These are phyloP conservation scores for Orchesellides sinensis DNA, from an alignment of 2,888 invertebrate species.

Conservation along the genomic window DNA sequence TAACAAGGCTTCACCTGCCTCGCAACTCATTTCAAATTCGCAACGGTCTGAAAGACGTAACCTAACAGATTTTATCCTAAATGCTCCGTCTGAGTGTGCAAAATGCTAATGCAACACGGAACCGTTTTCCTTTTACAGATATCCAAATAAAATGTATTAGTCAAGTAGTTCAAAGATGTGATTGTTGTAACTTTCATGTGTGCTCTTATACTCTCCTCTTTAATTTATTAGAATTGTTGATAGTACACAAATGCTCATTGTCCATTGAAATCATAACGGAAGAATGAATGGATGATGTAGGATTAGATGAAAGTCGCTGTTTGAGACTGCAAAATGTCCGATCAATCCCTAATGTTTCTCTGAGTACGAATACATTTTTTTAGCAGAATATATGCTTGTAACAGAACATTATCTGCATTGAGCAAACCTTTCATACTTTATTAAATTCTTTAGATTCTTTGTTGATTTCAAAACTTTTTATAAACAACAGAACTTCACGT, in stretches of 20 bases:
- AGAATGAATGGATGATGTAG: no score
- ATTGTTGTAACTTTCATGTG: not conserved
- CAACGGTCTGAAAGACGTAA: constrained; percentile 8
- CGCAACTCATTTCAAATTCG: constrained; percentile 28
- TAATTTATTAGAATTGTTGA: not conserved
- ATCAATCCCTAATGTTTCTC: no score
- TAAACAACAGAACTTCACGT: no score
- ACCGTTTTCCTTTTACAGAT: constrained; percentile 16
- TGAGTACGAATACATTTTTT: no score
- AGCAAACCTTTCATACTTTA: no score
- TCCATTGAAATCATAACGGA: no score
- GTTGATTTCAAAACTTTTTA: no score
- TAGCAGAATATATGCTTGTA: no score
- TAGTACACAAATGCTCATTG: not conserved
- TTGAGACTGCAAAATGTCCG: no score
- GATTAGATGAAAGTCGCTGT: no score
- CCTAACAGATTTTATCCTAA: no score
- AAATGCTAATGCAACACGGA: constrained; percentile 4
- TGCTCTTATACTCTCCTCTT: constrained; percentile 5
- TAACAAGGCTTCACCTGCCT: constrained; percentile 16
- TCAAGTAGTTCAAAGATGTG: not conserved
- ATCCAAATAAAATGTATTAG: not conserved
- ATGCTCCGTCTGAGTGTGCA: not conserved
- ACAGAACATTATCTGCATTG: not conserved
- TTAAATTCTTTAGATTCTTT: no score